These are phyloP conservation scores for Tanaodytes sp. DNA, from an alignment of 2,888 invertebrate species.

Conservation along the genomic window DNA sequence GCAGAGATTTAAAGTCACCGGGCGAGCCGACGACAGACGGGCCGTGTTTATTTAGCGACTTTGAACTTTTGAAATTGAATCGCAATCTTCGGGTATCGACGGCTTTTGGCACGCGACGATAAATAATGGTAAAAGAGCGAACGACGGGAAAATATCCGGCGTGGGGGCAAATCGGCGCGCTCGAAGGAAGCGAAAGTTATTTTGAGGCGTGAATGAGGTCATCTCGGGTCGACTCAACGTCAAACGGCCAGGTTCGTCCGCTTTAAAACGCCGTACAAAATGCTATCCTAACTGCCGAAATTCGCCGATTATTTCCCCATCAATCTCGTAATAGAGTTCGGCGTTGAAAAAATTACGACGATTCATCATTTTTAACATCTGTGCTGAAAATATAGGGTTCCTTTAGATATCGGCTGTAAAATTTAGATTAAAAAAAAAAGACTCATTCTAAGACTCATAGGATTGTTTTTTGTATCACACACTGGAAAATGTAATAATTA, in stretches of 20 bases:
- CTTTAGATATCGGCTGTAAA: no score
- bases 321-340: no score
- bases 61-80: slow-evolving; percentile 35
- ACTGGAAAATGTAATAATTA: no score
- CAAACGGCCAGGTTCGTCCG: slow-evolving; percentile 44
- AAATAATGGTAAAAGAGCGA: slow-evolving; percentile 53
- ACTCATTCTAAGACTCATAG: no score
- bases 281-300: no score
- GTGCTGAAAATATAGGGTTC: no score
- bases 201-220: slow-evolving; percentile 65
- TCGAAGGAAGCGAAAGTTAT: slow-evolving; percentile 63
- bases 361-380: no score
- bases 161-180: slow-evolving; percentile 36
- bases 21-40: slow-evolving; percentile 17
- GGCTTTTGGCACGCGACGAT: slow-evolving; percentile 46
- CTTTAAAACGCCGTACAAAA: neutral
- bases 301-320: no score
- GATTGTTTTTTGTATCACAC: no score
- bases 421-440: neutral
- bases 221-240: slow-evolving; percentile 60
- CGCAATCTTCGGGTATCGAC: slow-evolving; percentile 37
- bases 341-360: no score
- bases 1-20: neutral
- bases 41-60: slow-evolving; percentile 17
- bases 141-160: slow-evolving; percentile 46